These are phyloP conservation scores for Apeltes quadracus DNA, from an alignment of 2,113 vertebrate species.

Conservation along the genomic window DNA sequence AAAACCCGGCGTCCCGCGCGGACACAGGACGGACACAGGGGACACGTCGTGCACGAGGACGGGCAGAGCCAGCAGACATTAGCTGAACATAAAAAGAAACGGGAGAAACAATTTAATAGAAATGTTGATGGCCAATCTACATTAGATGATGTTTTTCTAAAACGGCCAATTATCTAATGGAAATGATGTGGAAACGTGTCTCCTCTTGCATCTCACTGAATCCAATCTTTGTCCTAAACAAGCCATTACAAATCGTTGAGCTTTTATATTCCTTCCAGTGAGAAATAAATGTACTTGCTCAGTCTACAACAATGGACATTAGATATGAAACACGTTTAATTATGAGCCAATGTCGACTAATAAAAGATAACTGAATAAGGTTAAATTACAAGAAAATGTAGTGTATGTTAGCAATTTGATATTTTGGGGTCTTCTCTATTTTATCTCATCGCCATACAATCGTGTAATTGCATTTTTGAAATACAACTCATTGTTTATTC, in stretches of 20 bases:
- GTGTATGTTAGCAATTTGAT: too few relatives aligned
- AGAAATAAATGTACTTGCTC: neutral
- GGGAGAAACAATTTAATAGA: neutral
- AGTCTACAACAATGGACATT: neutral
- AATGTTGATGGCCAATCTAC: neutral
- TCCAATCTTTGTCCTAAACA: neutral
- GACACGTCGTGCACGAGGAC: neutral
- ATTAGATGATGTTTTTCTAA: neutral
- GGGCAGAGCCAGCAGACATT: too few relatives aligned
- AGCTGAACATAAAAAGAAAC: too few relatives aligned
- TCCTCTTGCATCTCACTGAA: neutral
- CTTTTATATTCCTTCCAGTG: neutral
- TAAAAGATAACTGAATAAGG: neutral
- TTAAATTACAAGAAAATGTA: neutral
- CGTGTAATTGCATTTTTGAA: too few relatives aligned
- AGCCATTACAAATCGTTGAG: neutral
- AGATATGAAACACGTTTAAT: neutral
- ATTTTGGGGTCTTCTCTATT: too few relatives aligned
- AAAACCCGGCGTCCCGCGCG: neutral
- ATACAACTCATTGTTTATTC: neutral
- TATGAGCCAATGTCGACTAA: neutral
- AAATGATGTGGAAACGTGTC: neutral
- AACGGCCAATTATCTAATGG: neutral
- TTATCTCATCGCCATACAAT: neutral
- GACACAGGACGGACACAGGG: neutral